Base-by-base conservation (phyloP, 2,113 vertebrate species). In the Lasiurus borealis region DNA sequence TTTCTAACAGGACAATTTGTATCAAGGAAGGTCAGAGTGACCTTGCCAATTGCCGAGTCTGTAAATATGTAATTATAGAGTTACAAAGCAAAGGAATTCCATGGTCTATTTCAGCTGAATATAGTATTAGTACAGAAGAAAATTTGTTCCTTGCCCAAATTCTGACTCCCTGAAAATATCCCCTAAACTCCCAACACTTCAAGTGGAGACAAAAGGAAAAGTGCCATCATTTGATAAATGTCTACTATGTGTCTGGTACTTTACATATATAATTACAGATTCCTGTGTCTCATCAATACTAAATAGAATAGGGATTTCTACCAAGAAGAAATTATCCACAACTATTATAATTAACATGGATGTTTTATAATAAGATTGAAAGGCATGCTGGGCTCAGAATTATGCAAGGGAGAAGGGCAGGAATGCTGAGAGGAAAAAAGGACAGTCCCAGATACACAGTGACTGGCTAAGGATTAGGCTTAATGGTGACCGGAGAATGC, bases 1-100 rank as follows among this genome's bases (percentile, higher is more conserved):
- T 97, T 90, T 80, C 91, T 82, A 18, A 95, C 66, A 89, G 95
- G 96, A 57, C 66, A 31, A 75, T 0, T 6, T 72, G 68, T 89
- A 85, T 95, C 81, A 6, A n/a, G 27, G 94, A 98, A 98, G 96
- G 98, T 97, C 97, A 96, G 50, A 54, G 57, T 73, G 88, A 98
- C 98, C 97, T 91, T 90, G 27, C 82, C 78, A 46, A 1, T 64
- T 62, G 86, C 96, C 95, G 86, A 97, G 85, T 90, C 80, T 9
- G 64, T 87, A 92, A 96, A 92, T 36, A 95, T 5, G 0, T 83
- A 0, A 0, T 87, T 68, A 81, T 21, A 19, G 59, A 80, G 85
- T 85, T 96, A 0, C 84, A 90, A 90, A 93, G 85, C 93, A 95
- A 68, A 96, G 73, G 62, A 81, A 83, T 21, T 15, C 2, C 8